phyloP scores from a whole-genome alignment of 2,888 invertebrate species.

The Mythimna loreyi region DNA sequence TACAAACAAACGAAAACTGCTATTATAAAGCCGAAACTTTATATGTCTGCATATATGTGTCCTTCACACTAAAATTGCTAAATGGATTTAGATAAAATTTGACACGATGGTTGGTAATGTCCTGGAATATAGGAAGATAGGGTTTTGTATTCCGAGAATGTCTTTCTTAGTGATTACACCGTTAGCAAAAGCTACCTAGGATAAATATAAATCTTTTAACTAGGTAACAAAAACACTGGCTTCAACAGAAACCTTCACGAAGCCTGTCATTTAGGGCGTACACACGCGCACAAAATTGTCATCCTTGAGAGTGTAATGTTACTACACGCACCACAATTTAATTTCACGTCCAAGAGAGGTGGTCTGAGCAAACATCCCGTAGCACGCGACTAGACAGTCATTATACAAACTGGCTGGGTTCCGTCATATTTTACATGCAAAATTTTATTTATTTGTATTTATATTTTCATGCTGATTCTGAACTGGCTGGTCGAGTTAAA shows the following conservation, averaged over 20 bases:
- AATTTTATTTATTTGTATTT: background rate
- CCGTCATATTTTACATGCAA: background rate
- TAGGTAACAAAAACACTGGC: constrained; percentile 14
- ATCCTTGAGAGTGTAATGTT: constrained; percentile 63
- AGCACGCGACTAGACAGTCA: constrained; percentile 53
- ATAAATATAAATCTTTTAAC: background rate
- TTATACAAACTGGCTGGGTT: constrained; percentile 52
- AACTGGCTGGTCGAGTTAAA: too few species aligned
- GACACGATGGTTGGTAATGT: too few species aligned
- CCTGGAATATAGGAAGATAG: too few species aligned
- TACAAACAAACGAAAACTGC: too few species aligned
- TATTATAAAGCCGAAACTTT: too few species aligned
- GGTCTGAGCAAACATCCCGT: constrained; percentile 64
- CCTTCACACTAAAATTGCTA: too few species aligned
- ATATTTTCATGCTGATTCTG: background rate
- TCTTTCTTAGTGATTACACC: too few species aligned
- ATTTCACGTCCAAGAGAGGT: constrained; percentile 64
- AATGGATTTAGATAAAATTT: too few species aligned
- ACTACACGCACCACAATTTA: constrained; percentile 64
- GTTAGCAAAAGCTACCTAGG: background rate
- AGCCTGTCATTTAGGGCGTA: constrained; percentile 34
- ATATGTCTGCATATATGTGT: too few species aligned
- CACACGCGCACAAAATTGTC: constrained; percentile 47
- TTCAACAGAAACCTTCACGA: constrained; percentile 19
- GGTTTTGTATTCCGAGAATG: too few species aligned